Evolutionary conservation across 2,888 invertebrate genomes (phyloP).

Genomic region (Parascotia fuliginaria): DNA sequence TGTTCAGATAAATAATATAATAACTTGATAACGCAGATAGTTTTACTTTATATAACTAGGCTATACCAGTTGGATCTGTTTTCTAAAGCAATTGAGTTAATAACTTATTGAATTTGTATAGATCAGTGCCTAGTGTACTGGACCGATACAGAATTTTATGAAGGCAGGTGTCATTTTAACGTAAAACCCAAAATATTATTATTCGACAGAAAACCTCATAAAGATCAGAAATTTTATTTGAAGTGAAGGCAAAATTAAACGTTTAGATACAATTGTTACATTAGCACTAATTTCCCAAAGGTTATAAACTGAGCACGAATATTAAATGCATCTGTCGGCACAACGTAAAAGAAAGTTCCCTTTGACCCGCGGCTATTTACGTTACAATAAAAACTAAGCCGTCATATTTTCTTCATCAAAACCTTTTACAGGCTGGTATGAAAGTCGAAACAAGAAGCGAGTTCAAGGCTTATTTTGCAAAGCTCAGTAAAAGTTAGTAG

Average conservation of each 20-base stretch:
- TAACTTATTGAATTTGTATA: not conserved
- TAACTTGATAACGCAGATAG: not conserved
- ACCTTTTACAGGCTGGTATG: conserved; percentile 53
- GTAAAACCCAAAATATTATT: not conserved
- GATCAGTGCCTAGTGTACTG: not conserved
- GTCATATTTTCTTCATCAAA: conserved; percentile 49
- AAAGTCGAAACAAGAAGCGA: conserved; percentile 55
- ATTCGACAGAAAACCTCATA: not conserved
- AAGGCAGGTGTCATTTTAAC: not conserved
- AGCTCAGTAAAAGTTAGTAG: conserved; percentile 18
- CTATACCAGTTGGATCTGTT: no score
- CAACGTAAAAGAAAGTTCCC: conserved; percentile 55
- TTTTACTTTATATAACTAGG: no score
- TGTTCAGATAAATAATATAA: not conserved
- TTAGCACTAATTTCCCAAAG: conserved; percentile 28
- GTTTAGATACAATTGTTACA: conserved; percentile 10
- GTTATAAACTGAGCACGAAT: conserved; percentile 54
- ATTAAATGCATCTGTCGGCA: conserved; percentile 60
- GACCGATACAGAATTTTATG: no score
- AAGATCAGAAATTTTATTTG: not conserved
- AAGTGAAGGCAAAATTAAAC: conserved; percentile 1
- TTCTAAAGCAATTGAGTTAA: no score
- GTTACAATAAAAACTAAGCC: conserved; percentile 63
- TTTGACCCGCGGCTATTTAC: conserved; percentile 52
- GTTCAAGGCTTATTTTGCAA: conserved; percentile 34